Evolutionary conservation across 2,888 invertebrate species (phyloP).

Genomic region (Trypoxylon attenuatum): DNA sequence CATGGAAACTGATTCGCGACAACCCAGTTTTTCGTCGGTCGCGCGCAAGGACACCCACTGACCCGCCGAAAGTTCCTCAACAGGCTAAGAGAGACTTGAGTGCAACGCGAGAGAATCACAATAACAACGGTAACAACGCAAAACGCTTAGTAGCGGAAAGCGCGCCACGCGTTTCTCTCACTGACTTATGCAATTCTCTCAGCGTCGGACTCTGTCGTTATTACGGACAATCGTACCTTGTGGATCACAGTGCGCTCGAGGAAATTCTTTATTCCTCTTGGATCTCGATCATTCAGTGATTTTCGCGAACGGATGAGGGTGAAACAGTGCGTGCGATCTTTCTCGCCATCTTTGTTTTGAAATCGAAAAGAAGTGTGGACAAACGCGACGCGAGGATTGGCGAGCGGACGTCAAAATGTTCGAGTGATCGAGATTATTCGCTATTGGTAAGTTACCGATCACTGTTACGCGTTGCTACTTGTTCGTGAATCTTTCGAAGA

Average conservation of each 20-base stretch:
- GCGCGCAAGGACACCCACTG: neutral
- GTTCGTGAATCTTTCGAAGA: neutral
- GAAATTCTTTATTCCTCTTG: too few species aligned
- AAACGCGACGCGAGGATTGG: slow-evolving; percentile 47
- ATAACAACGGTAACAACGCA: too few species aligned
- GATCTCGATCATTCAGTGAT: too few species aligned
- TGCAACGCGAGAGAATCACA: neutral
- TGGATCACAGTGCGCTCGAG: too few species aligned
- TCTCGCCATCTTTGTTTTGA: slow-evolving; percentile 44
- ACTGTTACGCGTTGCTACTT: neutral
- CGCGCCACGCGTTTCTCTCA: too few species aligned
- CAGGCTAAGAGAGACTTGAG: neutral
- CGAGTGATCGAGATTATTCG: slow-evolving; percentile 43
- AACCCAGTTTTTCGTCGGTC: neutral
- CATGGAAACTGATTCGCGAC: neutral
- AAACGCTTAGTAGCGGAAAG: too few species aligned
- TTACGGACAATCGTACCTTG: too few species aligned
- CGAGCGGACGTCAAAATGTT: slow-evolving; percentile 43
- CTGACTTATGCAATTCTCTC: too few species aligned
- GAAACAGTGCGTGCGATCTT: slow-evolving; percentile 39
- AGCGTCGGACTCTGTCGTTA: too few species aligned
- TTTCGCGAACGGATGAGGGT: too few species aligned
- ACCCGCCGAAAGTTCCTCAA: neutral
- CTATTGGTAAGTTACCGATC: slow-evolving; percentile 42
- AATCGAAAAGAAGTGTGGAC: slow-evolving; percentile 40